Evolutionary conservation across 2,888 invertebrate species (phyloP), one percentile per base, ranked within the genome.

Genomic region (Amblyteles armatorius): DNA sequence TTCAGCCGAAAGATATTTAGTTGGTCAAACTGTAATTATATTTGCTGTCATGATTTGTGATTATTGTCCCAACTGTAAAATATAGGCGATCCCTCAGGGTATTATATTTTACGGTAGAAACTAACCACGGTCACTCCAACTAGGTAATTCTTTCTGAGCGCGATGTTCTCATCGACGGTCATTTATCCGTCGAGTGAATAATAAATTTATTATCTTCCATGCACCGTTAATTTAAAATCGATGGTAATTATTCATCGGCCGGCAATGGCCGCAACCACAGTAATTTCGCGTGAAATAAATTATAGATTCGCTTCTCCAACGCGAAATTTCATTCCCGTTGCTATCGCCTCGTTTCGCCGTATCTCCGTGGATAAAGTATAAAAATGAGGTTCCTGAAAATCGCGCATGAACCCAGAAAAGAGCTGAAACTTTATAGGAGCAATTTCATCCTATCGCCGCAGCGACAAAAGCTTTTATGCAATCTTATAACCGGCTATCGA

Each of bases 401-500:
- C 60, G 2, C 29, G 16, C 60, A 16, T 5, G 29, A 33, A 29
- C 22, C 19, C 57, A 4, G 60, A 16, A 13, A 16, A 52, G 16
- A 33, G 33, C 60, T 9, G 16, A 63, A 63, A 63, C n/a, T 63
- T 63, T 63, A 63, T 63, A 63, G 60, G 33, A n/a, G 60, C 60
- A 26, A 63, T 63, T 63, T 63, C 33, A 33, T 63, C 60, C 29
- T 63, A 63, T 33, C 60, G 60, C 60, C 29, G 6, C 60, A n/a
- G 60, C 60, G 60, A 63, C 60, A 63, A 63, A 63, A 63, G 60
- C 60, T 63, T 63, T 63, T 63, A 63, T 63, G 60, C 60, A 63
- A 63, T 63, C 60, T 63, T 63, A 63, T 63, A 63, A 63, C 60
- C 16, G 33, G 33, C 60, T 63, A 63, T 63, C 60, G 29, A 33